These are phyloP conservation scores for Ectropis crepuscularia DNA, from an alignment of 2,888 invertebrate species.

Conservation along the genomic window DNA sequence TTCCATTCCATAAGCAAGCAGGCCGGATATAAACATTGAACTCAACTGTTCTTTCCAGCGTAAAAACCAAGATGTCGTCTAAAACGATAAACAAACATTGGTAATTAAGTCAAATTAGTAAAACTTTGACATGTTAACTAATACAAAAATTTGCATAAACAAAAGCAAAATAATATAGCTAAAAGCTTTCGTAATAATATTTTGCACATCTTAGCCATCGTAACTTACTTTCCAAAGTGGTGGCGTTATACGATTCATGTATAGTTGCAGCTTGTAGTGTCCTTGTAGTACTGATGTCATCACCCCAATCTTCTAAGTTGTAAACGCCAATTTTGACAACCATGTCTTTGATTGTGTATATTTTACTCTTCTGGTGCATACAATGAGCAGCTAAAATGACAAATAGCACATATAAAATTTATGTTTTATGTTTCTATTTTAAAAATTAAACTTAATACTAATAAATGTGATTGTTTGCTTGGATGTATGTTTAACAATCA, in stretches of 20 bases:
- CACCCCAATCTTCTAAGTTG: conserved; percentile 77
- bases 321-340: conserved; percentile 78
- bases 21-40: conserved; percentile 82
- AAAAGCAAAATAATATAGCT: no score
- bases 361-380: conserved; percentile 61
- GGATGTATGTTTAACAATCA: no score
- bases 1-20: conserved; percentile 84
- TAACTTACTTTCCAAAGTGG: conserved; percentile 68
- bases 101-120: conserved; percentile 9
- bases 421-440: no score
- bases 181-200: no score
- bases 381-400: conserved; percentile 83
- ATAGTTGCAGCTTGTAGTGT: conserved; percentile 65
- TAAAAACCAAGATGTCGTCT: conserved; percentile 85
- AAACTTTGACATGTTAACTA: background rate
- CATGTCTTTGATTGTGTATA: conserved; percentile 64
- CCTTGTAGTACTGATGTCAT: conserved; percentile 73
- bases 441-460: no score
- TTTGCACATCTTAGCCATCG: background rate
- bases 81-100: conserved; percentile 43
- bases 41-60: conserved; percentile 73
- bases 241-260: conserved; percentile 66
- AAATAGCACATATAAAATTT: background rate
- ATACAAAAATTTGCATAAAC: no score
- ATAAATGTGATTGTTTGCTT: no score